Evolutionary conservation across 2,113 vertebrate species (phyloP).

Genomic region (Tragelaphus strepsiceros): DNA sequence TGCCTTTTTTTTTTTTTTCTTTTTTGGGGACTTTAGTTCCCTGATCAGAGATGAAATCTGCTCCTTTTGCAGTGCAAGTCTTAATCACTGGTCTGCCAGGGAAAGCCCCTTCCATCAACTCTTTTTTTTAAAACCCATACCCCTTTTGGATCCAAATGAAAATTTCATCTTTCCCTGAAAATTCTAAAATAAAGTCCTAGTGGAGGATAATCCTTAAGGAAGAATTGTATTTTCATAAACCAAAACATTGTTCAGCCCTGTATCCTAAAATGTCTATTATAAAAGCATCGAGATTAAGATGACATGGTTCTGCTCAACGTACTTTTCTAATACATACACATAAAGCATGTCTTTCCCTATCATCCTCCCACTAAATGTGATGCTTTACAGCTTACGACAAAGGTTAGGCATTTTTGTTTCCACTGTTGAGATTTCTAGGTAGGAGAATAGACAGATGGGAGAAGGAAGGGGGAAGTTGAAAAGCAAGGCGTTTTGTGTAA

Average conservation of each 20-base stretch:
- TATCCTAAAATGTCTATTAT: not conserved
- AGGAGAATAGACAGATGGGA: not conserved
- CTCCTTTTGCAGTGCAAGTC: not conserved
- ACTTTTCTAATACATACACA: not conserved
- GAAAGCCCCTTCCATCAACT: not conserved
- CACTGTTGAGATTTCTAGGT: not conserved
- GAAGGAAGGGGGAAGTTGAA: not conserved
- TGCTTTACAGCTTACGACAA: not conserved
- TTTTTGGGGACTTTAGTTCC: not conserved
- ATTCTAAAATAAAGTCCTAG: not conserved
- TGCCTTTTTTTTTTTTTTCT: not conserved
- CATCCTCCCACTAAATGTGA: not conserved
- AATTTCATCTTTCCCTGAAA: not conserved
- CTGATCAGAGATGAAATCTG: not conserved
- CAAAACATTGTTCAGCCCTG: not conserved
- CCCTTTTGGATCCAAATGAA: not conserved
- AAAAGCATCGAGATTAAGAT: not conserved
- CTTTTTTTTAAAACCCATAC: not conserved
- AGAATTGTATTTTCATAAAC: not conserved
- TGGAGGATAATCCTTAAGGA: not conserved
- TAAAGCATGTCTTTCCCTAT: not conserved
- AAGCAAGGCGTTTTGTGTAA: not conserved
- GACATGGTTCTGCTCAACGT: not conserved
- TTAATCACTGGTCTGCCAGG: not conserved
- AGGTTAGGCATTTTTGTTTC: not conserved